phyloP scores from a whole-genome alignment of 2,113 vertebrate genomes.

The Aspiorhynchus laticeps region DNA sequence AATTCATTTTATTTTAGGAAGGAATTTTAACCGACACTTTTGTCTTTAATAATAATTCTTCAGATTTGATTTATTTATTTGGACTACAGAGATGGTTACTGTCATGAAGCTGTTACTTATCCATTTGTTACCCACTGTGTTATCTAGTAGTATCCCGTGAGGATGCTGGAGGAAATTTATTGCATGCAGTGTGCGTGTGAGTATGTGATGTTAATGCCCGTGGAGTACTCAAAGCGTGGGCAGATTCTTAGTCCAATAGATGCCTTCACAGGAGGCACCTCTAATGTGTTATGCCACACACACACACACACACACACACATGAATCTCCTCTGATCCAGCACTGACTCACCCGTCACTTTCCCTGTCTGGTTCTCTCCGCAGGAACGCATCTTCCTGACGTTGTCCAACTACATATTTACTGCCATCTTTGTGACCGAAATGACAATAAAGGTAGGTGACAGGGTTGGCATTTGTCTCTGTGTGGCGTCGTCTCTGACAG shows the following conservation, averaged over 20 bases:
- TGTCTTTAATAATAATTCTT: background rate
- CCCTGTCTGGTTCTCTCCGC: conserved; percentile 55
- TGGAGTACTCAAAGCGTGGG: conserved; percentile 52
- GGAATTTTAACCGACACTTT: background rate
- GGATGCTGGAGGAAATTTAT: conserved; percentile 30
- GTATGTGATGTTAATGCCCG: conserved; percentile 44
- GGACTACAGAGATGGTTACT: background rate
- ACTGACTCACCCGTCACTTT: conserved; percentile 54
- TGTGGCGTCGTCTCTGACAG: conserved; percentile 23
- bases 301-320: conserved; percentile 15
- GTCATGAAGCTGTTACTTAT: conserved; percentile 28
- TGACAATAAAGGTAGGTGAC: conserved; percentile 92
- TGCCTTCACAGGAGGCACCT: conserved; percentile 56
- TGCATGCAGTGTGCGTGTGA: conserved; percentile 30
- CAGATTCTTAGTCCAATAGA: conserved; percentile 45
- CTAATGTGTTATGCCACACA: conserved; percentile 50
- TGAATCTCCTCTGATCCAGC: conserved; percentile 43
- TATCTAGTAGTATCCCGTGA: conserved; percentile 41
- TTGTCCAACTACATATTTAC: conserved; percentile 99
- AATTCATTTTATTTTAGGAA: background rate
- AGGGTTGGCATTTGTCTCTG: conserved; percentile 50
- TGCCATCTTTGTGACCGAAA: conserved; percentile 93
- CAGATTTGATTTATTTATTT: conserved; percentile 1
- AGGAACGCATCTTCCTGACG: conserved; percentile 96
- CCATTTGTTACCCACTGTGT: conserved; percentile 36